Evolutionary conservation across 2,797 vertebrate genomes (phyloP).

Genomic region (Chaetodon trifasciatus): DNA sequence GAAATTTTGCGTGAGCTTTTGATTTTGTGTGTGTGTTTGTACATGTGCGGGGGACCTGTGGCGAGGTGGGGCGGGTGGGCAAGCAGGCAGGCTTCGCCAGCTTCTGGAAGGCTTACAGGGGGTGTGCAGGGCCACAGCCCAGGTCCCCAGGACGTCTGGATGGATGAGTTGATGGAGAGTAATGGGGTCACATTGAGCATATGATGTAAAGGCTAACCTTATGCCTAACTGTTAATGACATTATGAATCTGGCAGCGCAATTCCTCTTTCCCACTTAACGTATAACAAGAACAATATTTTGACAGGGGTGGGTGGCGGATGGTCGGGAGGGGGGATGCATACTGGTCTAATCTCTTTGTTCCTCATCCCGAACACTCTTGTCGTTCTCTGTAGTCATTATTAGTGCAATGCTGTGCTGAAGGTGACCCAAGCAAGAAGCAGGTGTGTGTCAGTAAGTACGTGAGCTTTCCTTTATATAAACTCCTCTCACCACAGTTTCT

Average conservation of each 20-base stretch:
- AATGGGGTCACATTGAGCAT: conserved; percentile 88
- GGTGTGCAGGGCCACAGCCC: conserved; percentile 75
- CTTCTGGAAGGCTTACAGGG: conserved; percentile 82
- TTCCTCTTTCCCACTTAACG: conserved; percentile 66
- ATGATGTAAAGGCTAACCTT: conserved; percentile 83
- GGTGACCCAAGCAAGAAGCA: conserved; percentile 57
- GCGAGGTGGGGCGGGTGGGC: conserved; percentile 56
- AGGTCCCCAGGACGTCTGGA: conserved; percentile 81
- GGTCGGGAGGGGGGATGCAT: not conserved
- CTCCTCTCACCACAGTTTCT: conserved; percentile 5
- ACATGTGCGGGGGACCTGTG: conserved; percentile 57
- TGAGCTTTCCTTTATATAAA: conserved; percentile 32
- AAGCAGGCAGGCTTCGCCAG: conserved; percentile 66
- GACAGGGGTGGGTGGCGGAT: conserved; percentile 15
- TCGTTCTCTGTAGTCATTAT: conserved; percentile 54
- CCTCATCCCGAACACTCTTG: conserved; percentile 35
- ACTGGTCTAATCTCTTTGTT: conserved; percentile 65
- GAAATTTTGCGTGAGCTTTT: conserved; percentile 26
- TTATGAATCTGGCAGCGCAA: conserved; percentile 76
- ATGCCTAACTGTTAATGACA: conserved; percentile 80
- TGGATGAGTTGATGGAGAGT: conserved; percentile 85
- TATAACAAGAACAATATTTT: conserved; percentile 75
- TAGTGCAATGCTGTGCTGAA: conserved; percentile 59
- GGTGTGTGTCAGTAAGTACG: conserved; percentile 46
- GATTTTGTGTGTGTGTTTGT: conserved; percentile 43